Base-by-base conservation (phyloP, 2,888 invertebrate species). In the Drosophila setosimentum region DNA sequence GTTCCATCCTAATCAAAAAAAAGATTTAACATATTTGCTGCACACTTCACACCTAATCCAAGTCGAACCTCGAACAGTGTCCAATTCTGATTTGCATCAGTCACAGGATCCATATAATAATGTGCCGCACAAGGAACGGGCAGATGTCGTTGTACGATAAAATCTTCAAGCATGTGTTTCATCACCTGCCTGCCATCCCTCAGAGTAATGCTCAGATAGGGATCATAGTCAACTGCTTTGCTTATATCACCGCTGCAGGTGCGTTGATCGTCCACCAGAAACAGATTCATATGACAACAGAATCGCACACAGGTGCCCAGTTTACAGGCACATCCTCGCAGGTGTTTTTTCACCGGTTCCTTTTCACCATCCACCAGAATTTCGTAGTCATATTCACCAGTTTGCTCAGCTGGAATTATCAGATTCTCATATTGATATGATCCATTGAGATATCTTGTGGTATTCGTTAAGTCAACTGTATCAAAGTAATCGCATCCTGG, bases 291-390 rank as follows among this genome's bases (percentile, higher is more conserved):
- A 10, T 68, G 50, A 45, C 91, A 91, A 63, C 91, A 91, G 53
- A 90, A 82, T 6, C 92, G 83, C 1, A 93, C 78, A 58, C 93
- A 93, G 2, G 81, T 65, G 58, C 84, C 90, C n/a, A 92, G 37
- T 6, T 81, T 42, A 58, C 91, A 91, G 29, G 86, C 73, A 51
- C 92, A 92, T 18, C 91, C 91, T 6, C 91, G 77, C 1, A 79
- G 40, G 60, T 88, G 85, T 6, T 30, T 61, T 1, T 57, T 1
- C 27, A 82, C 82, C 0, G n/a, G 0, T 8, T 27, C 66, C 21
- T 0, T 42, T 1, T 32, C 33, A 2, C 71, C 82, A 13, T 73
- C 30, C 16, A 7, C 50, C 5, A 71, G 35, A 18, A 76, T 62
- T 16, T 72, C 76, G 32, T 83, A 88, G 32, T 84, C 70, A 32